Percentiles rank a stretch among this genome's conserved stretches.
Conservation (phyloP, 2,888 invertebrate genomes). For the Schizaphis graminum region DNA sequence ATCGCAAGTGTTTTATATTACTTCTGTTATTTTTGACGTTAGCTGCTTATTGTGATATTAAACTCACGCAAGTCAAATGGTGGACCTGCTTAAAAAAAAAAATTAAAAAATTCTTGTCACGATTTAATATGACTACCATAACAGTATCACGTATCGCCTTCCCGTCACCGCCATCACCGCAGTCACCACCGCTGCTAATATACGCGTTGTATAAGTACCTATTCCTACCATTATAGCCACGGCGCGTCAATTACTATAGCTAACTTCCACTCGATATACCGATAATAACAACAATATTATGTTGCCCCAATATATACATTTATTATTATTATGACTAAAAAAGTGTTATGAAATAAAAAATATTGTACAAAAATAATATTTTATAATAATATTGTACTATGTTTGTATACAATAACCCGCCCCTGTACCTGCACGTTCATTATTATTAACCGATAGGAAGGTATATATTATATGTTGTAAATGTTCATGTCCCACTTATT, state of each 20-base stretch:
- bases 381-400: neutral
- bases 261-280: neutral
- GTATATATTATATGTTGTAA: neutral
- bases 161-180: no score
- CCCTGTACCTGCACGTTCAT: neutral
- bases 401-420: neutral
- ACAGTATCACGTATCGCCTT: neutral
- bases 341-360: neutral
- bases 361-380: neutral
- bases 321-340: neutral
- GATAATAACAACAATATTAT: neutral
- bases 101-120: neutral
- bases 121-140: neutral
- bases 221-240: neutral
- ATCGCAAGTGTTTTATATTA: neutral
- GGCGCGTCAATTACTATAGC: neutral
- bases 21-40: neutral
- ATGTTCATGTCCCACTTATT: neutral
- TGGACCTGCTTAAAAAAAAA: neutral
- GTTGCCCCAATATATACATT: neutral
- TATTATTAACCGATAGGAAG: neutral
- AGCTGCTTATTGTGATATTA: slow-evolving; percentile 36
- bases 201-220: neutral
- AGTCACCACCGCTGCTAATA: neutral
- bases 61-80: neutral